Evolutionary conservation across 2,888 invertebrate species (phyloP).

Genomic region (Holacanthella duospinosa): DNA sequence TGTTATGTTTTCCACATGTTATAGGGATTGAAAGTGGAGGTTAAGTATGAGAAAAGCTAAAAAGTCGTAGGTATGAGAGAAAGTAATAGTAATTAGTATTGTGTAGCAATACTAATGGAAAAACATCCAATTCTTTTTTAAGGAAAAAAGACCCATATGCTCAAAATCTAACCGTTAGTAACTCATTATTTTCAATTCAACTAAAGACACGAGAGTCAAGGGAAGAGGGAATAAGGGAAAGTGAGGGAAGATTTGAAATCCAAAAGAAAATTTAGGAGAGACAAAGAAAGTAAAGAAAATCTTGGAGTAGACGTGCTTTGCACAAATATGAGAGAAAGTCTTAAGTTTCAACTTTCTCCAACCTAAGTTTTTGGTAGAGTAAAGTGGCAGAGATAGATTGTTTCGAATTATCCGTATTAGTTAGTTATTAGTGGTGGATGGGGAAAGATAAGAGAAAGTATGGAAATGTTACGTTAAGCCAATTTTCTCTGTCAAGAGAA

Average conservation of each 20-base stretch:
- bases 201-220: neutral
- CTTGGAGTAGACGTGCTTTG: conserved; percentile 2
- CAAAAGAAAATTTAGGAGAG: neutral
- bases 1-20: no score
- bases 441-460: neutral
- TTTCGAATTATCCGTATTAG: conserved; percentile 4
- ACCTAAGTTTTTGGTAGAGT: neutral
- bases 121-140: no score
- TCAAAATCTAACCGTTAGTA: no score
- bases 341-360: neutral
- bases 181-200: conserved; percentile 5
- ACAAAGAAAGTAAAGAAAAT: neutral
- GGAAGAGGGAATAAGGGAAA: no score
- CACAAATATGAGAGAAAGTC: neutral
- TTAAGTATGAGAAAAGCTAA: no score
- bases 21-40: no score
- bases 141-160: no score
- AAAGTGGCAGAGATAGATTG: conserved; percentile 6
- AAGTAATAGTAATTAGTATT: no score
- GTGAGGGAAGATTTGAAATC: neutral
- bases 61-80: no score
- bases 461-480: neutral
- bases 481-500: neutral
- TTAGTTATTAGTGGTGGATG: conserved; percentile 2
- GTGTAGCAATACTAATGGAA: no score